These are phyloP conservation scores for Pipistrellus kuhlii DNA, from an alignment of 2,797 vertebrate genomes.

Conservation along the genomic window DNA sequence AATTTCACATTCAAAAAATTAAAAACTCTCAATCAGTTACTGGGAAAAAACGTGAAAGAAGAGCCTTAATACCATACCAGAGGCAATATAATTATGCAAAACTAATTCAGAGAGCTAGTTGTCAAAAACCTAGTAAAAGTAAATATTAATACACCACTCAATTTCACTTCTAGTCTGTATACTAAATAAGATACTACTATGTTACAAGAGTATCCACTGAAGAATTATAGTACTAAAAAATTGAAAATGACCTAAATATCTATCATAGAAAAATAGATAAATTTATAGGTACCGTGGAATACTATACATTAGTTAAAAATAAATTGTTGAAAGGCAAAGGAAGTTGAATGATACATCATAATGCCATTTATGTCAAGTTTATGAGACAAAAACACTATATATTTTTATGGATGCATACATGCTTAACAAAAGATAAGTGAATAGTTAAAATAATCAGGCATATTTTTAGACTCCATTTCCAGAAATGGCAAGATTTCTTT, in stretches of 20 bases:
- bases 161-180: not conserved
- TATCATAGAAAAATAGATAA: not conserved
- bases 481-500: conserved; percentile 29
- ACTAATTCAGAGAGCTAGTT: not conserved
- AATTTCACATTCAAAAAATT: not conserved
- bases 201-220: not conserved
- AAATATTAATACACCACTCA: not conserved
- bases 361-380: not conserved
- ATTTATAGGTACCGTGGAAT: not conserved
- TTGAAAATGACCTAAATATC: not conserved
- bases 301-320: conserved; percentile 9
- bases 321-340: not conserved
- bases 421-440: conserved; percentile 1
- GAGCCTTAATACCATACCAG: not conserved
- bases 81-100: not conserved
- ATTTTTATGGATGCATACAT: not conserved
- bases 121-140: not conserved
- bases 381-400: not conserved
- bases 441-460: not conserved
- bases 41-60: not conserved
- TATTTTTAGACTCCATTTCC: conserved; percentile 21
- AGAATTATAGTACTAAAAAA: conserved; percentile 4
- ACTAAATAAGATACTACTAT: not conserved
- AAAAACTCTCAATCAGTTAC: not conserved
- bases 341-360: not conserved